These are phyloP conservation scores for Noctua fimbriata DNA, from an alignment of 2,888 invertebrate genomes.

Conservation along the genomic window DNA sequence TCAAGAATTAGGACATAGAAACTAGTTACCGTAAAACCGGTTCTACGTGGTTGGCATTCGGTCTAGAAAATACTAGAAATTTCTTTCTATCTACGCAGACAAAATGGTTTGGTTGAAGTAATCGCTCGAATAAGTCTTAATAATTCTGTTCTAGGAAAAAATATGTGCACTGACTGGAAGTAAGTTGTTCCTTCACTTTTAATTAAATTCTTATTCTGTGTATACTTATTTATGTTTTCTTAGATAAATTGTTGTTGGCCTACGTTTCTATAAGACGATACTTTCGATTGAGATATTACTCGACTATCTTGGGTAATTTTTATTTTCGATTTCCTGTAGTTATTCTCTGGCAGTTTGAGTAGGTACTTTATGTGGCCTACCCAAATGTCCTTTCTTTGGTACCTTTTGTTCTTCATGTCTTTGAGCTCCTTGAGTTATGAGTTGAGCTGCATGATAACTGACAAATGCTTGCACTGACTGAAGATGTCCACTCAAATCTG, in stretches of 20 bases:
- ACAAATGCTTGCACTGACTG: neutral
- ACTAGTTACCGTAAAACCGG: constrained; percentile 37
- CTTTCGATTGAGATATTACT: neutral
- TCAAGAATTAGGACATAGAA: constrained; percentile 19
- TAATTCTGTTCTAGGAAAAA: constrained; percentile 16
- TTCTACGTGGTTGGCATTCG: constrained; percentile 31
- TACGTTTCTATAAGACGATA: neutral
- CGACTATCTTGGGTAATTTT: neutral
- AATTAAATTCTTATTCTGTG: constrained; percentile 21
- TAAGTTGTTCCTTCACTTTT: constrained; percentile 22
- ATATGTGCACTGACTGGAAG: constrained; percentile 18
- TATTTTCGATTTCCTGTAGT: neutral
- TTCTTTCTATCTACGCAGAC: constrained; percentile 14
- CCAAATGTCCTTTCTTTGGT: neutral
- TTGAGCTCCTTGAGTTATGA: neutral
- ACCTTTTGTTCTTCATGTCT: neutral
- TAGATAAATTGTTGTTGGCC: neutral
- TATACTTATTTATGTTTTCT: neutral
- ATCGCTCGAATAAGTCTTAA: constrained; percentile 10
- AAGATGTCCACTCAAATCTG: neutral
- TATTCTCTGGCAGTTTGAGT: neutral
- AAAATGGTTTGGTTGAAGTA: constrained; percentile 42
- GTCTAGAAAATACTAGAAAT: constrained; percentile 14
- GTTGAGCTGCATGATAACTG: no score
- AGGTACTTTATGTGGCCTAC: neutral